Base-by-base conservation (phyloP, 2,797 vertebrate species). In the Borostomias antarcticus region DNA sequence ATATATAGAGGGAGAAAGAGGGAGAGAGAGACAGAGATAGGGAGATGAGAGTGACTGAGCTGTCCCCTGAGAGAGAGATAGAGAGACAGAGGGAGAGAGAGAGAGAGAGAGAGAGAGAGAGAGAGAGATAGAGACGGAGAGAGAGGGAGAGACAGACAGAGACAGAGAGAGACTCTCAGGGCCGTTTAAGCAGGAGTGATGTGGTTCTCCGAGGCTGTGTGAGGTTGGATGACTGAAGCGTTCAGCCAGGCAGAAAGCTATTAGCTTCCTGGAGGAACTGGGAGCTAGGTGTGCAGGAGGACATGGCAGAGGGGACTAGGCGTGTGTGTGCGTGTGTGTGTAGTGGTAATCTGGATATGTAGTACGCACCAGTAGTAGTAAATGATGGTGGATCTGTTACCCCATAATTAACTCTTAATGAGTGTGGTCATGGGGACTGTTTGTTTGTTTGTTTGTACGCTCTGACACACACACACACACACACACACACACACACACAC, bases 361-460 rank as follows among this genome's bases (percentile, higher is more conserved):
- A 25, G 23, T 25, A 7, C 10, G 2, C 29, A 13, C 1, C 13
- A 25, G 15, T 25, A 21, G 43, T 15, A 47, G n/a, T n/a, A n/a
- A n/a, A n/a, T n/a, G n/a, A n/a, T n/a, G n/a, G n/a, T n/a, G 43
- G 13, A 47, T 58, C 35, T 61, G 54, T 79, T 85, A 66, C 67
- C 56, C 78, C 69, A 62, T 30, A 26, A 78, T 78, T 76, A 77
- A 47, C 72, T 79, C 56, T 62, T 74, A 73, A 79, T 69, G 68
- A 6, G 28, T 70, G 66, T 72, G 79, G 74, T 78, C 64, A 63
- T 19, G 2, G 54, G n/a, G 29, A 61, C 23, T 51, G 47, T 57
- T 26, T 2, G 19, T 57, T 67, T 19, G 30, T 13, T n/a, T 37
- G 30, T 32, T 21, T 21, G 11, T 1, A 11, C 33, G 8, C 25